Base-by-base conservation (phyloP, 1,140 invertebrate genomes). In the Anastrepha obliqua region DNA sequence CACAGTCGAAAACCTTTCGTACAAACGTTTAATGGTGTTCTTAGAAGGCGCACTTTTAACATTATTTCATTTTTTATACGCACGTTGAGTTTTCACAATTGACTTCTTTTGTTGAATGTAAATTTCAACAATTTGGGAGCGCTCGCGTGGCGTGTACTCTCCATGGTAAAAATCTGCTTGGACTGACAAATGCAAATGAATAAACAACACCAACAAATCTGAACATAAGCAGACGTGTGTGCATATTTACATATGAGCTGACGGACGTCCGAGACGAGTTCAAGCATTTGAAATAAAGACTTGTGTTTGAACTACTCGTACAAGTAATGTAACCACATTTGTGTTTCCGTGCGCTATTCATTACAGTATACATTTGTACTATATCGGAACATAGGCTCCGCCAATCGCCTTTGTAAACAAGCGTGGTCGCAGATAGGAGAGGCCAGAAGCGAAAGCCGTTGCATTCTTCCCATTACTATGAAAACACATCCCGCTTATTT, bases 131-230 rank as follows among this genome's bases (percentile, higher is more conserved):
- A n/a, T n/a, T n/a, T n/a, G n/a, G n/a, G n/a, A n/a, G n/a, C n/a
- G n/a, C n/a, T n/a, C n/a, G n/a, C n/a, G n/a, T n/a, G n/a, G n/a
- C n/a, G n/a, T n/a, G n/a, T n/a, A n/a, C n/a, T n/a, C n/a, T n/a
- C n/a, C n/a, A n/a, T n/a, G n/a, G n/a, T n/a, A n/a, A n/a, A n/a
- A n/a, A n/a, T n/a, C n/a, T n/a, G n/a, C n/a, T n/a, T n/a, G n/a
- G n/a, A n/a, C n/a, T n/a, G n/a, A n/a, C n/a, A n/a, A n/a, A n/a
- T 67, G 64, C 20, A 67, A 67, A 67, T 67, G 39, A 67, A 67
- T 55, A 67, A 67, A 39, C 29, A 67, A 20, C 51, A 67, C 20
- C 20, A 67, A 29, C 64, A 67, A 67, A 67, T 67, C 51, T 55
- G 0, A 55, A 55, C 11, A 55, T 11, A 2, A 6, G 6, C 51